These are phyloP conservation scores for Achlya flavicornis DNA, from an alignment of 2,888 invertebrate genomes.

Conservation along the genomic window DNA sequence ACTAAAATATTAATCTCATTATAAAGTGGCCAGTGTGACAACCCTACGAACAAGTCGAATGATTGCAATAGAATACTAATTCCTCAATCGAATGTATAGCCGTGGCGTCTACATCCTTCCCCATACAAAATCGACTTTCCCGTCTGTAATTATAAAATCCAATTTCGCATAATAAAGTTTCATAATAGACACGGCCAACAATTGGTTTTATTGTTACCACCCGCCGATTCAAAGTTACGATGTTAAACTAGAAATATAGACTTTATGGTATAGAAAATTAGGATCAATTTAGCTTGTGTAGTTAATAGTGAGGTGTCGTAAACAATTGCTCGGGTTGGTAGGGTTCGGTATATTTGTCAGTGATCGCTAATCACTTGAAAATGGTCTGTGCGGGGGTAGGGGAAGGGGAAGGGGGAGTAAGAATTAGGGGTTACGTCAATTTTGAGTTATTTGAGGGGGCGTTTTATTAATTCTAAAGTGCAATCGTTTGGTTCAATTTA, in stretches of 20 bases:
- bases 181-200: constrained; percentile 64
- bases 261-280: constrained; percentile 22
- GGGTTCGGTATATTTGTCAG: constrained; percentile 56
- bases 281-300: constrained; percentile 40
- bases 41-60: constrained; percentile 53
- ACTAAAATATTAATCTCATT: constrained; percentile 18
- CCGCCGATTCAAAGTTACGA: constrained; percentile 73
- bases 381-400: constrained; percentile 37
- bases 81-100: constrained; percentile 64
- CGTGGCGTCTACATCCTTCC: constrained; percentile 23
- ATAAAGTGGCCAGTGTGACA: constrained; percentile 29
- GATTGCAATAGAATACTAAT: constrained; percentile 75
- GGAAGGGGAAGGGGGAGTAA: constrained; percentile 29
- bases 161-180: constrained; percentile 37
- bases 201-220: constrained; percentile 80
- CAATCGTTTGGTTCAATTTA: constrained; percentile 32
- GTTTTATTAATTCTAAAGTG: constrained; percentile 64
- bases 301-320: constrained; percentile 69
- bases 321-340: constrained; percentile 57
- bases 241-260: constrained; percentile 21
- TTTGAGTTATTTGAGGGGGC: constrained; percentile 50
- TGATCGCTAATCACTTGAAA: constrained; percentile 63
- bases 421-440: constrained; percentile 49
- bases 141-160: constrained; percentile 34
- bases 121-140: constrained; percentile 38